These are phyloP conservation scores for Decapterus maruadsi DNA, from an alignment of 2,797 vertebrate species.

Conservation along the genomic window DNA sequence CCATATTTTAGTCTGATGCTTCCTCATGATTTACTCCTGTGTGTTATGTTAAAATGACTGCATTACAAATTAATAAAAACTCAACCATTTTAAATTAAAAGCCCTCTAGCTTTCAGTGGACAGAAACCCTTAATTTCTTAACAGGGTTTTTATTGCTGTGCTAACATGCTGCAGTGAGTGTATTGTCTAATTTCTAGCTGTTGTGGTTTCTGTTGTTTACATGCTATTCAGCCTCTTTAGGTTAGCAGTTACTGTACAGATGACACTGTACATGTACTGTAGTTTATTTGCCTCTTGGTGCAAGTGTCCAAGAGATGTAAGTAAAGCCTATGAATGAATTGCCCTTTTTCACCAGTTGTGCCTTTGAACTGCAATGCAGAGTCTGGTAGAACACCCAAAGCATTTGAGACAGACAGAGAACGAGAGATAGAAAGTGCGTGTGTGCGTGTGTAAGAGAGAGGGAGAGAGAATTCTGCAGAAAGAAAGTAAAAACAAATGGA, in stretches of 20 bases:
- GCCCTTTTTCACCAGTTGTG: conserved; percentile 15
- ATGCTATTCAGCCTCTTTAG: not conserved
- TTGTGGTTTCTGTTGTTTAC: not conserved
- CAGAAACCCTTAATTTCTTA: not conserved
- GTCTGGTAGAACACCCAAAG: conserved; percentile 45
- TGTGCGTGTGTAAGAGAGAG: too few relatives aligned
- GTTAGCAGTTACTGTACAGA: too few relatives aligned
- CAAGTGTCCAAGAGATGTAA: conserved; percentile 28
- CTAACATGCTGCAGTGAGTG: too few relatives aligned
- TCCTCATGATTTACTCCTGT: not conserved
- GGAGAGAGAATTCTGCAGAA: conserved; percentile 20
- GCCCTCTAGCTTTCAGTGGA: not conserved
- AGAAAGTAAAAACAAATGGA: conserved; percentile 33
- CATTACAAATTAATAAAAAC: not conserved
- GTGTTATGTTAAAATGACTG: not conserved
- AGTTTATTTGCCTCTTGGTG: not conserved
- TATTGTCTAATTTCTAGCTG: not conserved
- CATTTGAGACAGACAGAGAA: conserved; percentile 4
- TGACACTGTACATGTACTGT: too few relatives aligned
- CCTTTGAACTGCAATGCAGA: conserved; percentile 68
- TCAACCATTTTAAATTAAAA: not conserved
- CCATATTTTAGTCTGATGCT: not conserved
- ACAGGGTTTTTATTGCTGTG: not conserved
- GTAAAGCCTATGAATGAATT: conserved; percentile 30
- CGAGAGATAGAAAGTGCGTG: not conserved